A percentile compares a stretch with the other conserved stretches of the same genome.
phyloP scores from a whole-genome alignment of 2,888 invertebrate species.

The Artemia sinica region DNA sequence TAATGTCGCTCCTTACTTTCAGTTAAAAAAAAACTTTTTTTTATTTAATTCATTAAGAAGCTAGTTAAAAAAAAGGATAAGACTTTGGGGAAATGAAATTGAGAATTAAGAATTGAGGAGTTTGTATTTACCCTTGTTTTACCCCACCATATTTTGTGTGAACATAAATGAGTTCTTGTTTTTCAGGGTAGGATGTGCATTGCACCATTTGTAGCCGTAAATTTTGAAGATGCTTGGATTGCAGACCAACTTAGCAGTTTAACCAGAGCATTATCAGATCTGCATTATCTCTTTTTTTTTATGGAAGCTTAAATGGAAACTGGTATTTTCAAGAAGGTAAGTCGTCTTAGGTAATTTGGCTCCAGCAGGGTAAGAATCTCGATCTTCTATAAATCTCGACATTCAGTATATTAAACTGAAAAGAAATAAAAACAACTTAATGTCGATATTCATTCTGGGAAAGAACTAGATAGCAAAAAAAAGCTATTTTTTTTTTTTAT shows the following conservation, averaged over 20 bases:
- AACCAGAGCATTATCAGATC: constrained; percentile 69
- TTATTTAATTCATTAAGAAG: not conserved
- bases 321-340: constrained; percentile 17
- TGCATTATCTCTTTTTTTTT: constrained; percentile 84
- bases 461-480: too few species aligned
- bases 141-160: not conserved
- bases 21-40: too few species aligned
- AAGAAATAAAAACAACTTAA: too few species aligned
- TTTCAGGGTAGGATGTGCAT: constrained; percentile 60
- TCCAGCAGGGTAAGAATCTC: too few species aligned
- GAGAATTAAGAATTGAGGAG: constrained; percentile 7
- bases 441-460: too few species aligned
- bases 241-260: constrained; percentile 93
- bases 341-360: too few species aligned
- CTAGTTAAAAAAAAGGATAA: not conserved
- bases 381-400: too few species aligned
- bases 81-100: not conserved
- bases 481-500: too few species aligned
- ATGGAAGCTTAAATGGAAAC: constrained; percentile 55
- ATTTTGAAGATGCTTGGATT: constrained; percentile 96
- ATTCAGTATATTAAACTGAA: too few species aligned
- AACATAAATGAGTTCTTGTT: constrained; percentile 23
- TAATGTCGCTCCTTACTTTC: too few species aligned
- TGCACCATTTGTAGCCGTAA: constrained; percentile 81
- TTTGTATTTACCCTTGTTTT: not conserved